These are phyloP conservation scores for Drosophila flavopinicola DNA, from an alignment of 2,888 invertebrate genomes.

Conservation along the genomic window DNA sequence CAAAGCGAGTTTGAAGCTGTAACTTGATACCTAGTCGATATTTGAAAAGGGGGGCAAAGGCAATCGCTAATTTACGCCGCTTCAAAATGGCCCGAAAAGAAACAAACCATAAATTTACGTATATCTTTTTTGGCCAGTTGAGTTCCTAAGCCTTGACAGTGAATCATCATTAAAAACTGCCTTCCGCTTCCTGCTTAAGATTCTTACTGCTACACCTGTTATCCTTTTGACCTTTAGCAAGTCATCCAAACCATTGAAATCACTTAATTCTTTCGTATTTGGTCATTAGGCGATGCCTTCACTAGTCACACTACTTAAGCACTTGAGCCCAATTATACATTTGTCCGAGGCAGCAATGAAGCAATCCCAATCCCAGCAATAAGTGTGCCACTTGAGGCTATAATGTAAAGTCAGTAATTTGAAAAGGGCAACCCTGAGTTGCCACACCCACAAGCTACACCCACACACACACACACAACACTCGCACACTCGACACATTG, in stretches of 20 bases:
- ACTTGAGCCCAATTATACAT: constrained; percentile 60
- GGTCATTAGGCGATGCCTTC: constrained; percentile 16
- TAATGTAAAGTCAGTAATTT: constrained; percentile 49
- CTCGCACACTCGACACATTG: constrained; percentile 19
- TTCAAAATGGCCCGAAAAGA: neutral
- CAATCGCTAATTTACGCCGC: constrained; percentile 30
- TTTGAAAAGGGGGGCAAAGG: neutral
- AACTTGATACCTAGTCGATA: constrained; percentile 42
- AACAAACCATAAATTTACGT: constrained; percentile 3
- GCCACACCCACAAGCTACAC: constrained; percentile 49
- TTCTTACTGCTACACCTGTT: constrained; percentile 48
- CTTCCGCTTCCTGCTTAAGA: constrained; percentile 16
- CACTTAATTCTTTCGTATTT: constrained; percentile 59
- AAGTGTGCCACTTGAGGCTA: constrained; percentile 71
- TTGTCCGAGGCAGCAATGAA: neutral
- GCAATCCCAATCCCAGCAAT: constrained; percentile 21
- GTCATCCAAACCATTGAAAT: constrained; percentile 60
- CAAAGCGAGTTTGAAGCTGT: constrained; percentile 22
- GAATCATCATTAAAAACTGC: constrained; percentile 37
- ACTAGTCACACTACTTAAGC: constrained; percentile 38
- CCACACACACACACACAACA: constrained; percentile 38
- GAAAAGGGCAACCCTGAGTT: constrained; percentile 43
- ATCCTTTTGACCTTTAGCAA: constrained; percentile 36
- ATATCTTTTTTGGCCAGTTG: neutral
- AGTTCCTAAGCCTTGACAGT: constrained; percentile 9